Conservation (phyloP, 2,797 vertebrate genomes). For the Ctenopoma multispine region DNA sequence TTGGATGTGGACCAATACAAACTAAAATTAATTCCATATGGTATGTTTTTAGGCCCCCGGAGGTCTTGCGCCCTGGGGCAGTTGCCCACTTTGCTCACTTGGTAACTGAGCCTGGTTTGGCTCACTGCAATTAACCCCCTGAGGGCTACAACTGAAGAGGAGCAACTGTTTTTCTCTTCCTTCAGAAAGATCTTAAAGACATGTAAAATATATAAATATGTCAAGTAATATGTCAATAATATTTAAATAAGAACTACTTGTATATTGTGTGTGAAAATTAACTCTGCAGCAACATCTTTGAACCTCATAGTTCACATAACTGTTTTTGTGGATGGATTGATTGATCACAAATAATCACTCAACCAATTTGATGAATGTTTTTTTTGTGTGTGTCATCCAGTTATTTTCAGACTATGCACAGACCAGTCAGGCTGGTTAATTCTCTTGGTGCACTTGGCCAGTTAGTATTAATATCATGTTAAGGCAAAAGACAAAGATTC, state of each 20-base stretch:
- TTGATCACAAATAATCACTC: no score
- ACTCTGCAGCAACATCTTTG: neutral
- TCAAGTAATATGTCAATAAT: neutral
- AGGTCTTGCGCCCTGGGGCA: neutral
- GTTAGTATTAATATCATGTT: slow-evolving; percentile 37
- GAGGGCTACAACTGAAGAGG: neutral
- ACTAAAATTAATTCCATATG: neutral
- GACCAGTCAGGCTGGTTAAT: slow-evolving; percentile 21
- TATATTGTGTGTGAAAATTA: slow-evolving; percentile 6
- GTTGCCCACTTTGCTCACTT: slow-evolving; percentile 1
- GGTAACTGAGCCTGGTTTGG: neutral
- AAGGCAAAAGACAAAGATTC: slow-evolving; percentile 24
- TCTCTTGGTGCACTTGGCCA: slow-evolving; percentile 12
- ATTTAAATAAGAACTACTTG: neutral
- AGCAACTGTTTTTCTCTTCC: neutral
- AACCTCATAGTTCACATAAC: neutral
- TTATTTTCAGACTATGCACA: slow-evolving; percentile 41
- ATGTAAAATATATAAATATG: slow-evolving; percentile 21
- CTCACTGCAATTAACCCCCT: slow-evolving; percentile 1
- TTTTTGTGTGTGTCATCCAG: slow-evolving; percentile 29
- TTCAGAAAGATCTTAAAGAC: slow-evolving; percentile 14
- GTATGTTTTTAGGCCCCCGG: neutral
- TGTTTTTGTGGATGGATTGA: slow-evolving; percentile 8
- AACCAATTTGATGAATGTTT: no score
- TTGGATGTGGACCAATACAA: neutral